phyloP scores from a whole-genome alignment of 2,888 invertebrate genomes.

The Rhagophthalmus giganteus region DNA sequence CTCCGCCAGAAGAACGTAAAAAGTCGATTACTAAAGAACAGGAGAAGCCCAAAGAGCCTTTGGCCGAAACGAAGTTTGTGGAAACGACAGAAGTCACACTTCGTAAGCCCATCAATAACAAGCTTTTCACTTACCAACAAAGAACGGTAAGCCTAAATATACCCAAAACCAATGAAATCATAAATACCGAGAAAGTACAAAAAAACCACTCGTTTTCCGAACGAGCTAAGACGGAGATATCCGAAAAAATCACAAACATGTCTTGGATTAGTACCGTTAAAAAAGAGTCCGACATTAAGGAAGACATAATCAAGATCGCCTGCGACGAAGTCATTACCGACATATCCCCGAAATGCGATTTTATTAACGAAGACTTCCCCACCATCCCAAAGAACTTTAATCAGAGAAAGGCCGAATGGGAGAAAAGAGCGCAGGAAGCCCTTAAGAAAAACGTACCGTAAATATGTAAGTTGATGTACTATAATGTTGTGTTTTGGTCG shows the following conservation, averaged over 20 bases:
- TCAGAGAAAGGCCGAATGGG: conserved; percentile 77
- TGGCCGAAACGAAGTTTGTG: conserved; percentile 39
- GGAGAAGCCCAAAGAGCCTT: conserved; percentile 38
- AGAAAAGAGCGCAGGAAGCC: conserved; percentile 73
- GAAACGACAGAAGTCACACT: conserved; percentile 45
- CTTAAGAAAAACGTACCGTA: conserved; percentile 59
- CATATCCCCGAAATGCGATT: conserved; percentile 40
- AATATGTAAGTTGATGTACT: conserved; percentile 22
- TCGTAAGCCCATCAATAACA: conserved; percentile 44
- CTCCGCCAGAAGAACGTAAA: conserved; percentile 57
- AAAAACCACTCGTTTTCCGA: conserved; percentile 47
- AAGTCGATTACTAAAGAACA: conserved; percentile 12
- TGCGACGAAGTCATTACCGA: conserved; percentile 37
- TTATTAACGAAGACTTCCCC: conserved; percentile 45
- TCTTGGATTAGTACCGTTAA: conserved; percentile 42
- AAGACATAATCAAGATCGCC: conserved; percentile 27
- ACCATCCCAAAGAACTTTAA: conserved; percentile 72
- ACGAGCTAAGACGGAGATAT: conserved; percentile 46
- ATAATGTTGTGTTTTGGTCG: not conserved
- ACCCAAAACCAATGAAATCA: conserved; percentile 39
- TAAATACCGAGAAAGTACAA: conserved; percentile 42
- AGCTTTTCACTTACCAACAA: conserved; percentile 43
- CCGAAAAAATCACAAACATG: conserved; percentile 25
- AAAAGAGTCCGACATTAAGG: conserved; percentile 39
- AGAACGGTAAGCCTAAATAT: conserved; percentile 46